Conservation (phyloP, 1,140 invertebrate genomes). For the Pogonognathellus flavescens region DNA sequence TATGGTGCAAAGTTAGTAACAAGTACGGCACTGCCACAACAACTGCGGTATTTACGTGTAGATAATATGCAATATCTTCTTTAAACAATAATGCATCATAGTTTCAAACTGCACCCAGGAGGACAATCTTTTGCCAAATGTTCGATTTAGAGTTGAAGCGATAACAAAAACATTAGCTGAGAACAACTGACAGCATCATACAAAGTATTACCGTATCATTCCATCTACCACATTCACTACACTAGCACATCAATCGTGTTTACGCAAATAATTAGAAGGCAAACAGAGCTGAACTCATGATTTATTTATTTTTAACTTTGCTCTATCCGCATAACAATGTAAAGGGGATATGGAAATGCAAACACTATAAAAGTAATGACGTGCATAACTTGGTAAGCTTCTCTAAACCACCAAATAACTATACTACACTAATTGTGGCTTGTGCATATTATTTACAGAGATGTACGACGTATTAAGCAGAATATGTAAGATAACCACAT, state of each 20-base stretch:
- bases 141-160: neutral
- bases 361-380: neutral
- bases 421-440: neutral
- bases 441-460: too few species aligned
- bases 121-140: constrained; percentile 7
- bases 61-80: too few species aligned
- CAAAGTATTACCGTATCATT: neutral
- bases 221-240: neutral
- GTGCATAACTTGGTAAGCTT: neutral
- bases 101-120: neutral
- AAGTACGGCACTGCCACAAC: too few species aligned
- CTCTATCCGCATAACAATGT: neutral
- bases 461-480: too few species aligned
- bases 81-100: too few species aligned
- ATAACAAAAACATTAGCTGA: constrained; percentile 9
- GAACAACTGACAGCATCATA: neutral
- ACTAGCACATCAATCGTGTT: constrained; percentile 18
- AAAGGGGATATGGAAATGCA: neutral
- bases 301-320: constrained; percentile 39
- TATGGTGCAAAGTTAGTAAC: too few species aligned
- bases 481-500: too few species aligned
- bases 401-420: neutral
- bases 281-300: constrained; percentile 18
- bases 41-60: too few species aligned
- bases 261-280: constrained; percentile 31